These are phyloP conservation scores for Antigone vipio DNA, from an alignment of 2,113 vertebrate genomes.

Conservation along the genomic window DNA sequence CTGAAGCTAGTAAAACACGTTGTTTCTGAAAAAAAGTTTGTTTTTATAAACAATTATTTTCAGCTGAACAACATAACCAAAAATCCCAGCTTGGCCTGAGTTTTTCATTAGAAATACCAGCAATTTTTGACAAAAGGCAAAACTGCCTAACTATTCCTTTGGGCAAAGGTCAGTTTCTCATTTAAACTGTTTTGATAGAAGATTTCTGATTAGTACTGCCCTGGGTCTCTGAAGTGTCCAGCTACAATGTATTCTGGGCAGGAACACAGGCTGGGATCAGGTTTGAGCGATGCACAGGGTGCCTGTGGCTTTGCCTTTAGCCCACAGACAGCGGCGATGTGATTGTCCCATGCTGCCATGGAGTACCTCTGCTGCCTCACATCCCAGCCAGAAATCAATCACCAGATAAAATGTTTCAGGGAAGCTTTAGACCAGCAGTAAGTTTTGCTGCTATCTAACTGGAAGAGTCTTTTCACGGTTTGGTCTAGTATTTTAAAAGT, in stretches of 20 bases:
- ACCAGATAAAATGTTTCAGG: neutral
- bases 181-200: neutral
- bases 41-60: neutral
- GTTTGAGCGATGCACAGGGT: rapidly evolving
- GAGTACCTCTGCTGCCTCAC: neutral
- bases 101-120: neutral
- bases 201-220: neutral
- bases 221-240: neutral
- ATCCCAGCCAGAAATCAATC: neutral
- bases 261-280: neutral
- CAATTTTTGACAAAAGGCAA: neutral
- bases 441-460: neutral
- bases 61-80: neutral
- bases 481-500: neutral
- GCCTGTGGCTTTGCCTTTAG: neutral
- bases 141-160: neutral
- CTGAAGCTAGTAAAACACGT: neutral
- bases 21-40: neutral
- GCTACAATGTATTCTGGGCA: neutral
- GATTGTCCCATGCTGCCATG: rapidly evolving
- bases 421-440: neutral
- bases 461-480: neutral
- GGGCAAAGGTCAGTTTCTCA: neutral
- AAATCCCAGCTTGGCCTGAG: neutral
- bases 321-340: neutral